Conservation (phyloP, 1,140 invertebrate genomes). For the Idris sp. region DNA sequence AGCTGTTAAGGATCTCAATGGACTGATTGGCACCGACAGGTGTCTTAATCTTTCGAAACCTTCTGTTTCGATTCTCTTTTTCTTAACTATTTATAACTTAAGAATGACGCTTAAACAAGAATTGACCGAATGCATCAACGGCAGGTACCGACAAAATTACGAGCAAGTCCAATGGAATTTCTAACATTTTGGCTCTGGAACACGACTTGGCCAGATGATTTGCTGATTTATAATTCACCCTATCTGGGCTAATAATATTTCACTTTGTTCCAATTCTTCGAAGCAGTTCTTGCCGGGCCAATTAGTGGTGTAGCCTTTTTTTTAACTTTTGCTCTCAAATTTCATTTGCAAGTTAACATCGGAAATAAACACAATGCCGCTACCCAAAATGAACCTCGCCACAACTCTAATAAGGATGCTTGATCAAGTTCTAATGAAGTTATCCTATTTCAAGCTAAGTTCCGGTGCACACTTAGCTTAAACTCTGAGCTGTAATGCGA, state of each 20-base stretch:
- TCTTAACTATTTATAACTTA: slow-evolving; percentile 69
- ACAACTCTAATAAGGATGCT: slow-evolving; percentile 37
- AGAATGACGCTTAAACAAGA: slow-evolving; percentile 65
- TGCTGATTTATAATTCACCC: slow-evolving; percentile 20
- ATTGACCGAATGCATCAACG: slow-evolving; percentile 59
- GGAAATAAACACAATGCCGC: slow-evolving; percentile 39
- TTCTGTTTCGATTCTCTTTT: slow-evolving; percentile 49
- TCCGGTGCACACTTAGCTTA: slow-evolving; percentile 20
- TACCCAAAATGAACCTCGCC: slow-evolving; percentile 41
- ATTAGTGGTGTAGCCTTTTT: too few relatives aligned
- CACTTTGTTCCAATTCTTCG: too few relatives aligned
- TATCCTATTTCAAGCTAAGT: slow-evolving; percentile 42
- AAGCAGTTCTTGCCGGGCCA: background rate
- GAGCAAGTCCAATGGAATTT: slow-evolving; percentile 27
- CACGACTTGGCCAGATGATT: slow-evolving; percentile 18
- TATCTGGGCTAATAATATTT: slow-evolving; percentile 10
- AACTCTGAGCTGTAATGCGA: slow-evolving; percentile 33
- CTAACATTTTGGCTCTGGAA: slow-evolving; percentile 41
- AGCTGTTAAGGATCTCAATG: slow-evolving; percentile 74
- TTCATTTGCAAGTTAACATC: slow-evolving; percentile 47
- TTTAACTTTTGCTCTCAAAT: slow-evolving; percentile 42
- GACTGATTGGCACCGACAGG: slow-evolving; percentile 71
- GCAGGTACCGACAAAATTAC: slow-evolving; percentile 55
- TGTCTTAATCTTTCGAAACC: slow-evolving; percentile 54
- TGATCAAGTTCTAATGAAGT: slow-evolving; percentile 55